A percentile compares a stretch with the other conserved stretches of the same genome.
Evolutionary conservation across 2,113 vertebrate species (phyloP).

Genomic region (Strix uralensis): DNA sequence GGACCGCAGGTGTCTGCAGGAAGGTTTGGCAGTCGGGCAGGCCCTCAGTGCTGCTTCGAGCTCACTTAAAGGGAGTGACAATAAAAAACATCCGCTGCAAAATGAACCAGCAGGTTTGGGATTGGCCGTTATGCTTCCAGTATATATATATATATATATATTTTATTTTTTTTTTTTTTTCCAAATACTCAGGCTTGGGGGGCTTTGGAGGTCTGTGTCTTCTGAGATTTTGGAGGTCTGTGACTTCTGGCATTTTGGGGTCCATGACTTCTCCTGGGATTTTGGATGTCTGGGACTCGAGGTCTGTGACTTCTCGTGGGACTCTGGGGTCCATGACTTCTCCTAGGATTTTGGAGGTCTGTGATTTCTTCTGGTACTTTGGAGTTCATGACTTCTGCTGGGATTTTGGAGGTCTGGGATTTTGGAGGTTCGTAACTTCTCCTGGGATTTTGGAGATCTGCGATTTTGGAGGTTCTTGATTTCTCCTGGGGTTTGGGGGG

Average conservation of each 20-base stretch:
- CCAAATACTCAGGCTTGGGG: not conserved
- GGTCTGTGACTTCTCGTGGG: too few relatives aligned
- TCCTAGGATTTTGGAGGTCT: not conserved
- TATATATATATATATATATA: fast-evolving
- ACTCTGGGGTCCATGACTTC: not conserved
- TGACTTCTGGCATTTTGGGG: not conserved
- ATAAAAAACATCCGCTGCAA: not conserved
- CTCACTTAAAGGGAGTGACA: not conserved
- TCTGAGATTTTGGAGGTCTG: not conserved
- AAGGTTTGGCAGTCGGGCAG: not conserved
- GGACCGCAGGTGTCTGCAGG: not conserved
- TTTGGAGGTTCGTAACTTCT: not conserved
- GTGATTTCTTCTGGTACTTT: not conserved
- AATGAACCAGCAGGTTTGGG: not conserved
- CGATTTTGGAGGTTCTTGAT: too few relatives aligned
- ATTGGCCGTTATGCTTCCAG: not conserved
- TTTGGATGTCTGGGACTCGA: not conserved
- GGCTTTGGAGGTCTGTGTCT: not conserved
- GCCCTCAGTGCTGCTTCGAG: not conserved
- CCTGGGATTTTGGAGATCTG: not conserved
- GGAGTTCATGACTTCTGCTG: too few relatives aligned
- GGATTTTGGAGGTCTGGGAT: not conserved
- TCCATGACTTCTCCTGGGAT: not conserved
- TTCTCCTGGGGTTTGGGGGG: not conserved
- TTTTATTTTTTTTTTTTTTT: not conserved